Conservation (phyloP, 2,888 invertebrate genomes). For the Schrankia costaestrigalis region DNA sequence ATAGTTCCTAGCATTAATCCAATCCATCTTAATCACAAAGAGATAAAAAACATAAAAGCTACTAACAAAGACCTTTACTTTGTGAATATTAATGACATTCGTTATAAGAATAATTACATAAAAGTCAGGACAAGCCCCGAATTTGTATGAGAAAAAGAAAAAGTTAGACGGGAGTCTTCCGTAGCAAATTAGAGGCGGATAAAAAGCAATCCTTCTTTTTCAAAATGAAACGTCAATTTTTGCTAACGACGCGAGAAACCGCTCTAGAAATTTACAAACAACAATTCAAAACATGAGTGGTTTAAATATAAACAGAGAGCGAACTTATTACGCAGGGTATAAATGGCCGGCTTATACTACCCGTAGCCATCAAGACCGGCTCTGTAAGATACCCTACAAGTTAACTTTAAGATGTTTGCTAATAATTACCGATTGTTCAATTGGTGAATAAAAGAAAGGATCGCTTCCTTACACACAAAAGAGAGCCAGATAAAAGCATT, state of each 20-base stretch:
- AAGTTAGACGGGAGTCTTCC: conserved; percentile 35
- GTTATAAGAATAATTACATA: conserved; percentile 33
- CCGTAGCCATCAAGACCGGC: too few species aligned
- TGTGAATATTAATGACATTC: conserved; percentile 36
- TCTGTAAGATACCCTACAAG: too few species aligned
- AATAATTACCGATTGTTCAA: too few species aligned
- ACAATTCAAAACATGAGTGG: conserved; percentile 29
- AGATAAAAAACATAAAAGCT: conserved; percentile 17
- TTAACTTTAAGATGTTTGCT: too few species aligned
- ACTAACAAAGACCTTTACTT: conserved; percentile 19
- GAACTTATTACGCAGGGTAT: not conserved
- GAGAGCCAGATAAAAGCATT: too few species aligned
- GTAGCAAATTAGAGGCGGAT: conserved; percentile 48
- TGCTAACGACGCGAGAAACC: conserved; percentile 53
- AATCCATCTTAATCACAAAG: conserved; percentile 21
- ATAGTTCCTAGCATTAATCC: conserved; percentile 13
- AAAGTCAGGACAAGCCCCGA: conserved; percentile 14
- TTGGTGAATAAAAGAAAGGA: too few species aligned
- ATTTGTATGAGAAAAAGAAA: conserved; percentile 20
- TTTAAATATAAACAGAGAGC: conserved; percentile 19
- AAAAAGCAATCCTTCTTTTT: conserved; percentile 61
- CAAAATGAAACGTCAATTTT: conserved; percentile 61
- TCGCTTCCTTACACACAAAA: too few species aligned
- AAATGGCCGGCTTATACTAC: not conserved
- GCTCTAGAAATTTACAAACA: conserved; percentile 42